A percentile compares a stretch with the other conserved stretches of the same genome.
Conservation (phyloP, 2,113 vertebrate species). For the Hydrochoerus hydrochaeris region DNA sequence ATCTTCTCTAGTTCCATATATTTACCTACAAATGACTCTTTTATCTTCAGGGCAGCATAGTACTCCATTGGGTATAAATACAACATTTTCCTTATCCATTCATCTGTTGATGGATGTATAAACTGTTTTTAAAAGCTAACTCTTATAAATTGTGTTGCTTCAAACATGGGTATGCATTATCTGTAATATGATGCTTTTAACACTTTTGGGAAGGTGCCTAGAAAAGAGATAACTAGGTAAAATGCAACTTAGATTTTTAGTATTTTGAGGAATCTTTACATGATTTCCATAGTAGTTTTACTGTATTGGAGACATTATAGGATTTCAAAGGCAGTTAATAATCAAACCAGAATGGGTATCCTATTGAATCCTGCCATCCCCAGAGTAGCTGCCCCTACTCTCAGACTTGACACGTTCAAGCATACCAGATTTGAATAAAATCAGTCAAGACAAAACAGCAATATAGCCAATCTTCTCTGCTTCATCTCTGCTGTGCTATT, state of each 20-base stretch:
- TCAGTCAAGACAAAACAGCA: no score
- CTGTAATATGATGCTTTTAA: background rate
- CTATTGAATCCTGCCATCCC: no score
- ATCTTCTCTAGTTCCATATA: background rate
- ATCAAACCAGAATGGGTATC: no score
- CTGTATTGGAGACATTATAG: no score
- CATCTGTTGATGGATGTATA: background rate
- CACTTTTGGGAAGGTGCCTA: background rate
- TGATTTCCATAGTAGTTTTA: background rate
- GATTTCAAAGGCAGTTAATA: no score
- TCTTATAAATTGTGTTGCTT: background rate
- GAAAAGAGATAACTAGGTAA: background rate
- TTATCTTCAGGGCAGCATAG: background rate
- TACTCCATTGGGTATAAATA: background rate
- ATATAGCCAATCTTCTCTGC: no score
- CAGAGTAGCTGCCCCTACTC: no score
- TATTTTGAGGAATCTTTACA: background rate
- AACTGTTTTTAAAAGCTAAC: background rate
- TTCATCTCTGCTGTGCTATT: no score
- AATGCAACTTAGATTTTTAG: background rate
- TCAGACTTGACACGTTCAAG: no score
- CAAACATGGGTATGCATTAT: background rate
- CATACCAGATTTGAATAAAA: no score
- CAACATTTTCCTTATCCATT: no score
- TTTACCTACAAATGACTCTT: background rate